These are phyloP conservation scores for Esox masquinongy DNA, from an alignment of 2,797 vertebrate genomes.

Conservation along the genomic window DNA sequence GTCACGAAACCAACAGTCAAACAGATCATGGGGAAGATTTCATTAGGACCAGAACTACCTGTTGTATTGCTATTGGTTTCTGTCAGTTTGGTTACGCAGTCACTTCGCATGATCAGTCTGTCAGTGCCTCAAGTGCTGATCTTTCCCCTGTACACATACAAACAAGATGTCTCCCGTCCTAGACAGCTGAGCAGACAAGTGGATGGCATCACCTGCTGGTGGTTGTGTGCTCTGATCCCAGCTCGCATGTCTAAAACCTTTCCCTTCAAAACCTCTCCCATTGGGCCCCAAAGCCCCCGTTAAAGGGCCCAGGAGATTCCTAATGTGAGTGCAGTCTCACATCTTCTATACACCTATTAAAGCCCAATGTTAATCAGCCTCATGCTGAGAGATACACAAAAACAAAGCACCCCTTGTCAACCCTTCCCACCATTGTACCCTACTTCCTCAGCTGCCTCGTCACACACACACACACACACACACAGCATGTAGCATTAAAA, in stretches of 20 bases:
- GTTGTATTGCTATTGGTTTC: conserved; percentile 45
- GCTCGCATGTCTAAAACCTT: conserved; percentile 18
- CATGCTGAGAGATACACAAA: conserved; percentile 41
- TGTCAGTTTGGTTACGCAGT: conserved; percentile 30
- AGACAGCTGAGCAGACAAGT: conserved; percentile 31
- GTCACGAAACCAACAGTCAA: conserved; percentile 18
- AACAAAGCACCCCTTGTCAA: neutral
- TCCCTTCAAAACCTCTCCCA: neutral
- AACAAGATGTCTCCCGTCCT: neutral
- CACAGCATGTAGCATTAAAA: conserved; percentile 17
- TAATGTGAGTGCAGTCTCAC: conserved; percentile 29
- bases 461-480: conserved; percentile 25
- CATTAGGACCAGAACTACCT: conserved; percentile 44
- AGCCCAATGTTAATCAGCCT: conserved; percentile 31
- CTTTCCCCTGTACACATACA: neutral
- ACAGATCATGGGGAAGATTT: conserved; percentile 19
- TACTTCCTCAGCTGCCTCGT: conserved; percentile 4
- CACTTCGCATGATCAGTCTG: conserved; percentile 39
- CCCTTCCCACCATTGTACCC: conserved; percentile 17
- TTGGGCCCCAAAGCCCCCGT: neutral
- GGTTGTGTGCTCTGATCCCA: conserved; percentile 29
- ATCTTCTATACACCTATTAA: conserved; percentile 41
- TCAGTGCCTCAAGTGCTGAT: conserved; percentile 25
- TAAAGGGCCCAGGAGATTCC: conserved; percentile 20
- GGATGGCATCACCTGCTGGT: conserved; percentile 56